These are phyloP conservation scores for Gisinianus flammeolus DNA, from an alignment of 2,888 invertebrate genomes.

Conservation along the genomic window DNA sequence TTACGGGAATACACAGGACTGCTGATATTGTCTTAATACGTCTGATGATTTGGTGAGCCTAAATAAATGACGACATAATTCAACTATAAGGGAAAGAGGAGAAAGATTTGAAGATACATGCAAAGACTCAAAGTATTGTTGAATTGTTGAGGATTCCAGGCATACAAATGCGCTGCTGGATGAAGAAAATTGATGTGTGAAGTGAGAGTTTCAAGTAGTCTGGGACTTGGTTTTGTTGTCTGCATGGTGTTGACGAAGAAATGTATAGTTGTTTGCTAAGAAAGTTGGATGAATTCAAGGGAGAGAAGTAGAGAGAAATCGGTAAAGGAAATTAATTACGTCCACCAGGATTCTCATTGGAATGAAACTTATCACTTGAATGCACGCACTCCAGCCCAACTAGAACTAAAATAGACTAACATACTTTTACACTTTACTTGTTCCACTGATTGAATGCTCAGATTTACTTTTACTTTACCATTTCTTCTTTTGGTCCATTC, in stretches of 20 bases:
- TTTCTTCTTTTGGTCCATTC: background rate
- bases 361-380: constrained; percentile 29
- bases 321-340: constrained; percentile 25
- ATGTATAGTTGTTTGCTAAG: constrained; percentile 16
- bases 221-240: background rate
- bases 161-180: too few relatives aligned
- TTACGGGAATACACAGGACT: too few relatives aligned
- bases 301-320: constrained; percentile 8
- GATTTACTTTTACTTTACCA: constrained; percentile 25
- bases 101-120: too few relatives aligned
- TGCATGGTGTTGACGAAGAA: constrained; percentile 12
- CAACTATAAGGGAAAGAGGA: too few relatives aligned
- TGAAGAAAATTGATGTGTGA: too few relatives aligned
- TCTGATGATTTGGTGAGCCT: too few relatives aligned
- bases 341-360: constrained; percentile 24
- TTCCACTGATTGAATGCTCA: constrained; percentile 27
- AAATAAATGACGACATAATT: too few relatives aligned
- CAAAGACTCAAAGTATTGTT: too few relatives aligned
- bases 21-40: too few relatives aligned
- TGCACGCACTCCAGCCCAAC: constrained; percentile 7
- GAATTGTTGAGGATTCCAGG: too few relatives aligned
- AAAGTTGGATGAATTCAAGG: background rate
- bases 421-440: constrained; percentile 27
- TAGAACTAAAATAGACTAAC: constrained; percentile 7
- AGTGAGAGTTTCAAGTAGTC: background rate